Base-by-base conservation (phyloP, 1,140 invertebrate species). In the Scaptodrosophila lebanonensis region DNA sequence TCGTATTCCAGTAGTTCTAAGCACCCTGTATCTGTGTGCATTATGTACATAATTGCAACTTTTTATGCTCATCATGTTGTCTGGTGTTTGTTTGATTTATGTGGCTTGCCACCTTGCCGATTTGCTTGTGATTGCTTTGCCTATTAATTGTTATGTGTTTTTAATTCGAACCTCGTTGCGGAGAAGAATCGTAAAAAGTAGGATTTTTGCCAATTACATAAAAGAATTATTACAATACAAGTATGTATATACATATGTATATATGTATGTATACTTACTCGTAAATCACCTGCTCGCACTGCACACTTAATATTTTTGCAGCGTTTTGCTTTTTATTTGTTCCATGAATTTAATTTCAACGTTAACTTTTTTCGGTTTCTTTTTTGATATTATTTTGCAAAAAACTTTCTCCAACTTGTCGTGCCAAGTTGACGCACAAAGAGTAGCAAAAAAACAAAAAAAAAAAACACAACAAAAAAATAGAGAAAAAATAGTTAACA, bases 131-230 rank as follows among this genome's bases (percentile, higher is more conserved):
- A 63, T 69, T 8, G 63, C 60, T 49, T 50, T 8, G 29, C 27
- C 65, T 48, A 62, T 82, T 77, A 73, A 73, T 73, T 73, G 72
- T 79, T 77, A 79, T 73, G 68, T 59, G 68, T 58, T 77, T 79
- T 77, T 73, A 69, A 82, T 70, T 57, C 48, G 57, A 57, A 66
- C 44, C 48, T 52, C 32, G 43, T 27, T 50, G 39, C 35, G 61
- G 56, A 47, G 48, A 62, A 39, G 27, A 12, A 8, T 18, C 13
- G 9, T 38, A 57, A 44, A 38, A 22, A 45, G 51, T 45, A 33
- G 20, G 47, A 32, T 40, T 59, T 77, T n/a, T n/a, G n/a, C n/a
- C n/a, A n/a, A n/a, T n/a, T 77, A 77, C 51, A 79, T 82, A 77
- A 77, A 39, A 15, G 20, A 30, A 17, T 3, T 25, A 4, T 25